Evolutionary conservation across 1,140 invertebrate species (phyloP).

Genomic region (Triops longicaudatus): DNA sequence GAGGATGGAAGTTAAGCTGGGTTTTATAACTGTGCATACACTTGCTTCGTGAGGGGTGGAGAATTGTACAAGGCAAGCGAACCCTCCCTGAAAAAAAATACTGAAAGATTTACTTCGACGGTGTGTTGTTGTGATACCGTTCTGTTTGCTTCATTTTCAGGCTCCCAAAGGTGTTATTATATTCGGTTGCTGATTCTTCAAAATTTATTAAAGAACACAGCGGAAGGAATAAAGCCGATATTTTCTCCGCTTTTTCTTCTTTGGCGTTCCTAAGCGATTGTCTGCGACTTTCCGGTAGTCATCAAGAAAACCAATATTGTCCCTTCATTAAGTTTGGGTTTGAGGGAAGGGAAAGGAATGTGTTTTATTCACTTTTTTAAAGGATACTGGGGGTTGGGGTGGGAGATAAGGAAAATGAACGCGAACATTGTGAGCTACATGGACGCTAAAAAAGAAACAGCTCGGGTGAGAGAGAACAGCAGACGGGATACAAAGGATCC

Average conservation of each 20-base stretch:
- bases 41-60: background rate
- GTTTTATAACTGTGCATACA: constrained; percentile 12
- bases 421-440: background rate
- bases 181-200: background rate
- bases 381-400: background rate
- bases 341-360: background rate
- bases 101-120: background rate
- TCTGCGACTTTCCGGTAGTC: background rate
- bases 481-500: background rate
- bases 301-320: background rate
- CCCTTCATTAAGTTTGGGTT: constrained; percentile 7
- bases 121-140: background rate
- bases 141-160: background rate
- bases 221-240: too few relatives aligned
- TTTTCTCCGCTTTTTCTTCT: too few relatives aligned
- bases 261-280: background rate
- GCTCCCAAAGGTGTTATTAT: background rate
- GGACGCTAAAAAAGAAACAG: background rate
- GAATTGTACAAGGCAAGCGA: too few relatives aligned
- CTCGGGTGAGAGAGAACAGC: constrained; percentile 12
- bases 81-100: background rate
- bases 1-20: background rate
- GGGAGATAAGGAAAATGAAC: too few relatives aligned
- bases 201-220: background rate
- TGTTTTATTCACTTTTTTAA: background rate